A percentile compares a stretch with the other conserved stretches of the same genome.
Evolutionary conservation across 2,888 invertebrate species (phyloP).

Genomic region (Scaptomyza parva): DNA sequence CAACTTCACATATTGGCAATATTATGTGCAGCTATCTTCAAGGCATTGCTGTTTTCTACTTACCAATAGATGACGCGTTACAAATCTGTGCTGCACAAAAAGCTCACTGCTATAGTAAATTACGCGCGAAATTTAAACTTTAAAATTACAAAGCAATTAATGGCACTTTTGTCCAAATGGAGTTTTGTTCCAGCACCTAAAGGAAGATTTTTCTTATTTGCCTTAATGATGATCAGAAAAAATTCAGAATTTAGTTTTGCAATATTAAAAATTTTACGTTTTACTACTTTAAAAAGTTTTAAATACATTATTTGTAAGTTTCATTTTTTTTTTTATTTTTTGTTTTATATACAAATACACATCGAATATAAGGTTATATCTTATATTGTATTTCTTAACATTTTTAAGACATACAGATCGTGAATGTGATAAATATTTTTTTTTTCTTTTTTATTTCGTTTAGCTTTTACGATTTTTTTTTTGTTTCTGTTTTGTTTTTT

Average conservation of each 20-base stretch:
- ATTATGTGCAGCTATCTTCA: not conserved
- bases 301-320: constrained; percentile 60
- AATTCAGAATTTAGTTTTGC: no score
- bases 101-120: not conserved
- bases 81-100: not conserved
- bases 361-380: constrained; percentile 58
- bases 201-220: no score
- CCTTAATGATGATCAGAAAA: no score
- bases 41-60: rapidly evolving
- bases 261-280: not conserved
- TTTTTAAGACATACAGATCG: constrained; percentile 64
- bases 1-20: constrained; percentile 1
- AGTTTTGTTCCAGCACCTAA: no score
- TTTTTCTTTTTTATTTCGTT: constrained; percentile 37
- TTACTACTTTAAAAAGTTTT: constrained; percentile 61
- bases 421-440: constrained; percentile 44
- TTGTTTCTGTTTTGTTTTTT: constrained; percentile 27
- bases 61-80: constrained; percentile 17
- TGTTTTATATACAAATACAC: constrained; percentile 60
- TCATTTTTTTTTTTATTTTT: constrained; percentile 38
- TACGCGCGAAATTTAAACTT: no score
- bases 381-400: constrained; percentile 63
- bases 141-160: no score
- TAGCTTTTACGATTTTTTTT: constrained; percentile 41
- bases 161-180: no score